A percentile compares a stretch with the other conserved stretches of the same genome.
Evolutionary conservation across 2,797 vertebrate species (phyloP).

Genomic region (Eulemur albifrons): DNA sequence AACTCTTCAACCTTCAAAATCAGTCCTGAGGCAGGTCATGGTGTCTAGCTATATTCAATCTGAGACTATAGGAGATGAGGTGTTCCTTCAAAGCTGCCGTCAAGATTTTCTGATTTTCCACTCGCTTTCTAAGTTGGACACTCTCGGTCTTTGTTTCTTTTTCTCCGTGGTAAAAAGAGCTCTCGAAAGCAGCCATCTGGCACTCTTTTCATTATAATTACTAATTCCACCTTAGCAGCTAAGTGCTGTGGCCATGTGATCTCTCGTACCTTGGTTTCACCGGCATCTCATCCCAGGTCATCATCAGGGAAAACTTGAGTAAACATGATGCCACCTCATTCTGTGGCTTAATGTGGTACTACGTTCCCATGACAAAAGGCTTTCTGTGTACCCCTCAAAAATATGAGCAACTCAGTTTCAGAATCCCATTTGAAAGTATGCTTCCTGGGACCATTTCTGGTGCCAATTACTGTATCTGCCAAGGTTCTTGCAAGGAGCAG

Average conservation of each 20-base stretch:
- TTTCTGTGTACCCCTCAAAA: not conserved
- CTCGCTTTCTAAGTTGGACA: not conserved
- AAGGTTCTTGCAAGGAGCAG: not conserved
- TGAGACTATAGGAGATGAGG: not conserved
- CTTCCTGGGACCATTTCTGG: not conserved
- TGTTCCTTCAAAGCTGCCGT: not conserved
- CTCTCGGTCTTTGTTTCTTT: not conserved
- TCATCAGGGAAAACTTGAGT: not conserved
- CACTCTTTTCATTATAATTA: not conserved
- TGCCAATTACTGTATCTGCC: not conserved
- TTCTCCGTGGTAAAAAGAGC: not conserved
- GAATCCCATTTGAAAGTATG: not conserved
- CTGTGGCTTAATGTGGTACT: not conserved
- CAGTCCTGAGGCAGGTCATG: not conserved
- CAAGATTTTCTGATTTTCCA: not conserved
- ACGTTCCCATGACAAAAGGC: not conserved
- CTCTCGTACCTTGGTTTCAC: not conserved
- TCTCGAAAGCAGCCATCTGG: not conserved
- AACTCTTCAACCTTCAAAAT: not conserved
- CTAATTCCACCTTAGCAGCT: not conserved
- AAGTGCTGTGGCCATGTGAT: not conserved
- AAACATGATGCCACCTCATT: not conserved
- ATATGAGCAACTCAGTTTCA: not conserved
- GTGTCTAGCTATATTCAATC: not conserved
- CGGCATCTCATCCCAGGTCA: not conserved